A percentile compares a stretch with the other conserved stretches of the same genome.
These are phyloP conservation scores for Pogonocherus hispidulus DNA, from an alignment of 2,888 invertebrate species.

Conservation along the genomic window DNA sequence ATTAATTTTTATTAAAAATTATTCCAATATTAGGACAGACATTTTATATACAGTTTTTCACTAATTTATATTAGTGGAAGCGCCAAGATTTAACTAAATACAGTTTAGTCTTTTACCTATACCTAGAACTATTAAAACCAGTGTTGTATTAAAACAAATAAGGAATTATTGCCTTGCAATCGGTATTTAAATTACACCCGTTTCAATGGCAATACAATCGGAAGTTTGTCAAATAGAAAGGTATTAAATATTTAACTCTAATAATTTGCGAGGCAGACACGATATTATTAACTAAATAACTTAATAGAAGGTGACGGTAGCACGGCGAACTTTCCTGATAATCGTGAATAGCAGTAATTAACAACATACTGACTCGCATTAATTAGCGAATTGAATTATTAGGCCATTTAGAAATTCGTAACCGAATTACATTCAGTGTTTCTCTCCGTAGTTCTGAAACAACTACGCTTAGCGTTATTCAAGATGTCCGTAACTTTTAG, in stretches of 20 bases:
- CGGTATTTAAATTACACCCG: background rate
- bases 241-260: constrained; percentile 13
- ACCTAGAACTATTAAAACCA: no score
- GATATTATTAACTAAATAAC: constrained; percentile 26
- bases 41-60: no score
- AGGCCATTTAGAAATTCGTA: constrained; percentile 9
- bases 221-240: background rate
- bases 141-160: no score
- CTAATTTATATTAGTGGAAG: no score
- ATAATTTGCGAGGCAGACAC: constrained; percentile 11
- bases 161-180: no score
- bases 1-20: no score
- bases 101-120: no score
- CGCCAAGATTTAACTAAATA: no score
- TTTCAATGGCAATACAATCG: background rate
- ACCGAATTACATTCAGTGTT: constrained; percentile 15
- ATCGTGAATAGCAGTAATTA: constrained; percentile 40
- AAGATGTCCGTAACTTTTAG: no score
- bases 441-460: background rate
- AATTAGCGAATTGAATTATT: constrained; percentile 38
- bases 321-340: constrained; percentile 10
- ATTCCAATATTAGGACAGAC: no score
- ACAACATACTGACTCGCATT: constrained; percentile 35
- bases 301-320: constrained; percentile 27
- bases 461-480: background rate